Evolutionary conservation across 30 jellyfish, hydroid and myxozoan genomes (phyloP), one percentile per base, ranked within the genome.

Genomic region (Mastigias papua): DNA sequence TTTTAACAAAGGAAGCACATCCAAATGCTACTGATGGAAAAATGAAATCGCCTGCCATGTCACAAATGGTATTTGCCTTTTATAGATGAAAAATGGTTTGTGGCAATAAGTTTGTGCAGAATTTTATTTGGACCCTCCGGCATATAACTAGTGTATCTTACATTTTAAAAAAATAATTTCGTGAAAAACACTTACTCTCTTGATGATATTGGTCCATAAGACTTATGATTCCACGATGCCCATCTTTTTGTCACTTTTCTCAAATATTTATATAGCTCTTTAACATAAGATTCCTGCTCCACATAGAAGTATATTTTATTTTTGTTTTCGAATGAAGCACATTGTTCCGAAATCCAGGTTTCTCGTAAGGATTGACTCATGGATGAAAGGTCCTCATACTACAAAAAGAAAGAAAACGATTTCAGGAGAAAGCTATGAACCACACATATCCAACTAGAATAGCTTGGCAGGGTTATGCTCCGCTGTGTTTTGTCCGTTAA

Each of bases 221-320:
- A 65, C 34, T 90, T 78, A 76, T 95, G 99, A 75, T 95, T 95
- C 99, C 99, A 95, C 0, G 93, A 85, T 0, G 99, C 89, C 99
- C 99, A 95, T 65, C 99, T 83, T 48, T 86, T 86, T 10, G 99
- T 95, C 23, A 95, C 92, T 73, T 88, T 95, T 48, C 75, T 89
- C 89, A 95, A 62, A 48, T 87, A 85, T 82, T 86, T 95, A 90
- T 90, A 85, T 10, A 95, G 80, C 34, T 82, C 81, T 58, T 95
- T 97, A 28, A 95, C 85, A 69, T 57, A 95, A 15, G 71, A 26
- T 23, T 89, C 97, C 34, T 86, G 78, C 28, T 95, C 98, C 61
- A 72, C 80, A 49, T 72, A 81, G 73, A 90, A 69, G 68, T 73
- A 88, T 20, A 71, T 35, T 17, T 80, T 82, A 63, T 86, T 81